Percentiles rank a stretch among this genome's conserved stretches.
These are phyloP conservation scores for Pagrus major DNA, from an alignment of 2,113 vertebrate species.

Conservation along the genomic window DNA sequence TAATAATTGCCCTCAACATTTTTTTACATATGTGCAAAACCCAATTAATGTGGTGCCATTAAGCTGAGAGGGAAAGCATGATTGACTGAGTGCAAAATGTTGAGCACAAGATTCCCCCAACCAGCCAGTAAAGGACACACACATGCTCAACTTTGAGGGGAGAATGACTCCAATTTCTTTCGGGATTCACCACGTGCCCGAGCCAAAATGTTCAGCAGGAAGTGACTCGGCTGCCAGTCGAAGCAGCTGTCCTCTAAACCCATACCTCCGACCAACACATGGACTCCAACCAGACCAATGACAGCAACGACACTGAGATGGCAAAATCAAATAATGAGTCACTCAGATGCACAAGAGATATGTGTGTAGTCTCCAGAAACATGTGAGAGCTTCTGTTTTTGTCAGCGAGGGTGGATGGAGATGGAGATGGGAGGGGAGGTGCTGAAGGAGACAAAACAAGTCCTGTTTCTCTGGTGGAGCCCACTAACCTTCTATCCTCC, in stretches of 20 bases:
- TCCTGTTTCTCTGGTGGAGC: conserved; percentile 34
- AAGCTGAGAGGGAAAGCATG: not conserved
- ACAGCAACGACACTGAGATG: not conserved
- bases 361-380: conserved; percentile 34
- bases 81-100: conserved; percentile 27
- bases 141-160: not conserved
- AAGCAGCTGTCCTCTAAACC: conserved; percentile 35
- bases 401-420: conserved; percentile 4
- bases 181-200: conserved; percentile 1
- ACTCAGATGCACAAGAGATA: conserved; percentile 12
- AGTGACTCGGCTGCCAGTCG: conserved; percentile 15
- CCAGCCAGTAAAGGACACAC: not conserved
- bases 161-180: conserved; percentile 13
- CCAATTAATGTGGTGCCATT: no score
- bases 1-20: no score
- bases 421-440: conserved; percentile 1
- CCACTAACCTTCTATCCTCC: conserved; percentile 27
- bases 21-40: not conserved
- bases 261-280: not conserved
- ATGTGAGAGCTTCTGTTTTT: conserved; percentile 27
- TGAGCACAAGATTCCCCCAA: not conserved
- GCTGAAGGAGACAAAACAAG: conserved; percentile 47
- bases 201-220: conserved; percentile 34
- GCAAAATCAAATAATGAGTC: conserved; percentile 35
- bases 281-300: conserved; percentile 11